Evolutionary conservation across 2,113 vertebrate genomes (phyloP).

Genomic region (Alexandromys fortis): DNA sequence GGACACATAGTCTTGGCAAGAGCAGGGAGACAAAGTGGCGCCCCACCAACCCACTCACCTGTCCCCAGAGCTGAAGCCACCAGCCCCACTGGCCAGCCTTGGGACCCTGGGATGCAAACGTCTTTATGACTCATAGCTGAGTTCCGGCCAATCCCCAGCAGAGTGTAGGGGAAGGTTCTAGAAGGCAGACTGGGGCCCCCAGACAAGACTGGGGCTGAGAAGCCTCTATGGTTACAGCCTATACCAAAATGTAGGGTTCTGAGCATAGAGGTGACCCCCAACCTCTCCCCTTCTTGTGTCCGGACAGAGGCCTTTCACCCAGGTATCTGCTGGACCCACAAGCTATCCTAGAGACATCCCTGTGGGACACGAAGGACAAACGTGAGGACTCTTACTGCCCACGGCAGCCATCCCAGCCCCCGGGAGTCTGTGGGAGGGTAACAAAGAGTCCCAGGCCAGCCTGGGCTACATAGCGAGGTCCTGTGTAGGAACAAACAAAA

Average conservation of each 20-base stretch:
- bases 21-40: not conserved
- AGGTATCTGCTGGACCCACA: not conserved
- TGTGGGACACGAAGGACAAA: not conserved
- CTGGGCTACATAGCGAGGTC: not conserved
- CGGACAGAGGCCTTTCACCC: not conserved
- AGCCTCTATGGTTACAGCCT: too few species aligned
- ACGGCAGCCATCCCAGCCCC: not conserved
- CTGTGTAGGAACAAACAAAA: not conserved
- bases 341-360: not conserved
- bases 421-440: not conserved
- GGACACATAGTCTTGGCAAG: not conserved
- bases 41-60: constrained; percentile 67
- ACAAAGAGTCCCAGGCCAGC: not conserved
- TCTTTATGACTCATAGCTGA: constrained; percentile 67
- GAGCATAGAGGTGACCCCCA: not conserved
- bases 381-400: too few species aligned
- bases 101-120: not conserved
- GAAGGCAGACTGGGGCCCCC: not conserved
- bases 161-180: not conserved
- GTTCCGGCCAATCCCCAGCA: constrained; percentile 58
- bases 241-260: not conserved
- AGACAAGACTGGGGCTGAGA: not conserved
- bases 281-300: not conserved
- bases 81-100: not conserved
- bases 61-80: constrained; percentile 59